A percentile compares a stretch with the other conserved stretches of the same genome.
Conservation (phyloP, 1,140 invertebrate genomes). For the Drosophila pruinosa region DNA sequence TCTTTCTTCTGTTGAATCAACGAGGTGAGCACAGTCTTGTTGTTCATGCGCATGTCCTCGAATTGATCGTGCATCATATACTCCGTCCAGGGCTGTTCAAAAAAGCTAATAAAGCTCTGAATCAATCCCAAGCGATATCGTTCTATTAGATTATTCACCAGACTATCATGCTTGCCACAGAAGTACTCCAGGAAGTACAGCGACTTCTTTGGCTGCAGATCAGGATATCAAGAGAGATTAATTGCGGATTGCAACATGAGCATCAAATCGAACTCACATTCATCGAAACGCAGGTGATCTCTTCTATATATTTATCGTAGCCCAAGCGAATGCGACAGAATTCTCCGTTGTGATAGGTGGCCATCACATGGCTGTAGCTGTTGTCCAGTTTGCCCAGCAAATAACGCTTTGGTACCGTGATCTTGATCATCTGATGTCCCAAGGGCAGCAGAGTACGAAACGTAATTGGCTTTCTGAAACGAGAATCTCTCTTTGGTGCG, state of each 20-base stretch:
- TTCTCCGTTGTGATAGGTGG: constrained; percentile 36
- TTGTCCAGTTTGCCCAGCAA: constrained; percentile 28
- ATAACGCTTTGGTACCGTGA: constrained; percentile 44
- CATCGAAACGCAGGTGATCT: constrained; percentile 47
- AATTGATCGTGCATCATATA: constrained; percentile 62
- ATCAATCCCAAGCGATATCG: constrained; percentile 43
- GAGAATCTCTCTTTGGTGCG: not conserved
- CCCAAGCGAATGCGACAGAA: constrained; percentile 52
- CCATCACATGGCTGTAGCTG: constrained; percentile 31
- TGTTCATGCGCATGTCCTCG: constrained; percentile 45
- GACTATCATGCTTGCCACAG: constrained; percentile 51
- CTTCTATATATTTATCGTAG: constrained; percentile 14
- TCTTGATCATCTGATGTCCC: constrained; percentile 41
- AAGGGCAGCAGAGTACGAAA: constrained; percentile 43
- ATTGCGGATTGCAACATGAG: not conserved
- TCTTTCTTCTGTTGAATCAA: constrained; percentile 23
- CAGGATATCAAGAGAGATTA: not conserved
- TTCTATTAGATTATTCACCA: constrained; percentile 48
- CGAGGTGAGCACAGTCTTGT: constrained; percentile 25
- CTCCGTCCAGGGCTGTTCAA: constrained; percentile 60
- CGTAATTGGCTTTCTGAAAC: constrained; percentile 21
- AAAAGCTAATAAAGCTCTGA: constrained; percentile 40
- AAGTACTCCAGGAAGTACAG: constrained; percentile 53
- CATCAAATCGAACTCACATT: constrained; percentile 10
- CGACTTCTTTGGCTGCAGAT: not conserved